Conservation (phyloP, 2,113 vertebrate species). For the Anolis carolinensis region DNA sequence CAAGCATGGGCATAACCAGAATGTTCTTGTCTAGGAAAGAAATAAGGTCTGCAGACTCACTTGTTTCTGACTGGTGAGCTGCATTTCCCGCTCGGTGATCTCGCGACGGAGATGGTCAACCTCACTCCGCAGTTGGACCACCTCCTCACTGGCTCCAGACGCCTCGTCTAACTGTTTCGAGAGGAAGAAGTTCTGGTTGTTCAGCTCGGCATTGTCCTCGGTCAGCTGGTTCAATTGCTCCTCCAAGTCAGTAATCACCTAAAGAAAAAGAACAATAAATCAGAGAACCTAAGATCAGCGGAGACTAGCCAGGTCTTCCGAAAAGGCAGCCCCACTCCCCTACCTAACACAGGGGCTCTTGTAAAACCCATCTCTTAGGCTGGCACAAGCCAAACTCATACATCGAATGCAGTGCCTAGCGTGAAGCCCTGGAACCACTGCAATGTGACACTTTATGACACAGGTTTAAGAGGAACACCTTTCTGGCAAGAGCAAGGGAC, state of each 20-base stretch:
- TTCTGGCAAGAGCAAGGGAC: neutral
- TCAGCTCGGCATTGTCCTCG: constrained; percentile 95
- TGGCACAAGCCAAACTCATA: neutral
- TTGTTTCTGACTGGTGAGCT: constrained; percentile 98
- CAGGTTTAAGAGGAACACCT: constrained; percentile 7
- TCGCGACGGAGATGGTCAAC: constrained; percentile 94
- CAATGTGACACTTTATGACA: neutral
- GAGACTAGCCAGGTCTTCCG: neutral
- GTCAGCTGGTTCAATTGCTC: constrained; percentile 94
- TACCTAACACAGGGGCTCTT: neutral
- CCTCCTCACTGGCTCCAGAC: constrained; percentile 89
- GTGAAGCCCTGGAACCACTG: constrained; percentile 32
- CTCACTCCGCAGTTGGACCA: constrained; percentile 90
- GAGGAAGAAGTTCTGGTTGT: constrained; percentile 97
- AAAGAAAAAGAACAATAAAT: constrained; percentile 24
- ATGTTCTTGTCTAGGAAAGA: too few species aligned
- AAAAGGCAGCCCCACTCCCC: neutral
- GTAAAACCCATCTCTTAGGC: constrained; percentile 21
- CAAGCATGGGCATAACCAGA: too few species aligned
- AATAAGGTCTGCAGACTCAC: constrained; percentile 59
- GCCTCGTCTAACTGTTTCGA: constrained; percentile 97
- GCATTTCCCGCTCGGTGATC: constrained; percentile 96
- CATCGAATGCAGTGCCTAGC: neutral
- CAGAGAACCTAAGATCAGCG: neutral
- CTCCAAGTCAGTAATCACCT: constrained; percentile 98